These are phyloP conservation scores for Nixonia krombeini DNA, from an alignment of 1,140 invertebrate genomes.

Conservation along the genomic window DNA sequence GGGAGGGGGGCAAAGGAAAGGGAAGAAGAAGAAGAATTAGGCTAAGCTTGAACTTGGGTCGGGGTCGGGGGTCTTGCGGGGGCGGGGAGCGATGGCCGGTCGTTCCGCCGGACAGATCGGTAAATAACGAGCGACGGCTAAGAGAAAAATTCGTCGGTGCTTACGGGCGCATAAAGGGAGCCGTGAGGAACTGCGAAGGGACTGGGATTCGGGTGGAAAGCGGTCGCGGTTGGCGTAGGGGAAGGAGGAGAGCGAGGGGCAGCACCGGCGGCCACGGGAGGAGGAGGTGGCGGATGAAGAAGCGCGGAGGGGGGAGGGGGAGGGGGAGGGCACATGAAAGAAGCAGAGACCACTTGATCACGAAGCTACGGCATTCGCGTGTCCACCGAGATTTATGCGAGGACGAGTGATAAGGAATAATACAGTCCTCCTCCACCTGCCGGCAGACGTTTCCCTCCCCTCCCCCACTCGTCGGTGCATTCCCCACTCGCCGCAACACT, in stretches of 20 bases:
- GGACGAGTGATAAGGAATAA: conserved; percentile 41
- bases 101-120: conserved; percentile 36
- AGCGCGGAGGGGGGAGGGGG: not conserved
- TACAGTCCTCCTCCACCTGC: conserved; percentile 35
- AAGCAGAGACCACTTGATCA: conserved; percentile 30
- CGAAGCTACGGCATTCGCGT: conserved; percentile 36
- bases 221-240: not conserved
- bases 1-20: too few species aligned
- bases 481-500: not conserved
- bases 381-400: conserved; percentile 35
- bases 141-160: conserved; percentile 31
- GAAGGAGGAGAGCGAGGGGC: not conserved
- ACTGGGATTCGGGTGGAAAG: not conserved
- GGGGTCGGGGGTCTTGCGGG: conserved; percentile 6
- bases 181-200: not conserved
- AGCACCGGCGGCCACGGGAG: conserved; percentile 23
- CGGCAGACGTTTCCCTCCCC: conserved; percentile 1
- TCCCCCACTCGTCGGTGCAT: not conserved
- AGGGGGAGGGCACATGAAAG: conserved; percentile 4
- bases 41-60: not conserved
- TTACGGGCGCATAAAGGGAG: conserved; percentile 24
- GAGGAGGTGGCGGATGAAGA: conserved; percentile 30
- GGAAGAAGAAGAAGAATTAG: not conserved
- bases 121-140: conserved; percentile 23
- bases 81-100: conserved; percentile 43